A percentile compares a stretch with the other conserved stretches of the same genome.
Conservation (phyloP, 1,140 invertebrate genomes). For the Lordiphosa collinella region DNA sequence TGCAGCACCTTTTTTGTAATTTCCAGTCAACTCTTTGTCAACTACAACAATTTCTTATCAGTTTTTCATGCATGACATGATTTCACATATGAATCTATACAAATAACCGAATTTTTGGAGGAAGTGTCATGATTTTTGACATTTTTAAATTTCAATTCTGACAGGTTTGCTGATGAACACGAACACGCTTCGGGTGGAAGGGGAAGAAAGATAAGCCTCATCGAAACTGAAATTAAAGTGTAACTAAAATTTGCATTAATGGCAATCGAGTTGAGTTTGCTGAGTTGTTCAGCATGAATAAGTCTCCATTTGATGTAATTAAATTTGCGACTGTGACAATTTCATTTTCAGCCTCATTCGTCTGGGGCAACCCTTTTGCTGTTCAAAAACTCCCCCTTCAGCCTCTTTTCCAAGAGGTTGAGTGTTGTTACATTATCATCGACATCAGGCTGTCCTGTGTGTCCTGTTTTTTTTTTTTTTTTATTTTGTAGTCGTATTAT, state of each 20-base stretch:
- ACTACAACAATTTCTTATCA: constrained; percentile 48
- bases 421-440: constrained; percentile 75
- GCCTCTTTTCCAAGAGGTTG: constrained; percentile 40
- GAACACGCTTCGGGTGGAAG: background rate
- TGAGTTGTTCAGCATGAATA: background rate
- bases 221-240: background rate
- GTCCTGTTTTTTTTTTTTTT: constrained; percentile 42
- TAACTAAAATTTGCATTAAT: constrained; percentile 6
- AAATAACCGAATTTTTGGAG: constrained; percentile 33
- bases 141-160: constrained; percentile 70
- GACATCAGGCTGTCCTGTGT: constrained; percentile 40
- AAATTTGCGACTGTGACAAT: constrained; percentile 72
- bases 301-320: constrained; percentile 52
- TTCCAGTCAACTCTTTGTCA: constrained; percentile 36
- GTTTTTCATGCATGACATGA: constrained; percentile 71
- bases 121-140: constrained; percentile 63
- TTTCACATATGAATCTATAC: constrained; percentile 42
- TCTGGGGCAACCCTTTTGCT: constrained; percentile 63
- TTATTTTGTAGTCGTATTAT: constrained; percentile 70
- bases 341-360: constrained; percentile 31
- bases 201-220: background rate
- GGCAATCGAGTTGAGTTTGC: background rate
- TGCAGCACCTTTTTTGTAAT: constrained; percentile 15
- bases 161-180: constrained; percentile 47
- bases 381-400: constrained; percentile 13